Conservation (phyloP, 2,888 invertebrate species). For the Timema podura region DNA sequence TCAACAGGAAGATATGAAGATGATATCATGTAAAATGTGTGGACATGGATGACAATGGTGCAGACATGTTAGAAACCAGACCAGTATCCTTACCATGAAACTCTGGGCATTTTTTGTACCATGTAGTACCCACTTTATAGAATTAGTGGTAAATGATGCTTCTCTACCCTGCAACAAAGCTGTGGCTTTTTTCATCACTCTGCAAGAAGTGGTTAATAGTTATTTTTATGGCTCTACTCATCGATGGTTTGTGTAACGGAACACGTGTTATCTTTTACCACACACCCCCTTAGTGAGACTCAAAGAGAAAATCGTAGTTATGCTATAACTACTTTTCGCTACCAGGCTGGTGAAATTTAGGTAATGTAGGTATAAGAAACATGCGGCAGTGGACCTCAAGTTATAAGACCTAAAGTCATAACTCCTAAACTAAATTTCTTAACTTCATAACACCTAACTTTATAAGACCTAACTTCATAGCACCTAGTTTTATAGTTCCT, state of each 20-base stretch:
- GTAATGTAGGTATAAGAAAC: no score
- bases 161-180: constrained; percentile 1
- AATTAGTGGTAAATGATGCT: constrained; percentile 3
- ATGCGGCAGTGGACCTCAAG: no score
- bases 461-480: no score
- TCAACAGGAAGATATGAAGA: neutral
- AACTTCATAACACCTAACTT: no score
- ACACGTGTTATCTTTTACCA: neutral
- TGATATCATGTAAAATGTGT: neutral
- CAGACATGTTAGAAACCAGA: neutral
- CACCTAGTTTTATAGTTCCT: no score
- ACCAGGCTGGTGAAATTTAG: constrained; percentile 5
- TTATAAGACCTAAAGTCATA: no score
- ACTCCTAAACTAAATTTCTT: no score
- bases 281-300: neutral
- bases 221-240: neutral
- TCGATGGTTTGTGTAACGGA: constrained; percentile 2
- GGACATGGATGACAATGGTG: neutral
- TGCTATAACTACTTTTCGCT: neutral
- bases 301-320: neutral
- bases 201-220: neutral
- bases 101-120: neutral
- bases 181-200: neutral
- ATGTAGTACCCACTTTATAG: neutral
- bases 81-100: constrained; percentile 1